Evolutionary conservation across 2,888 invertebrate genomes (phyloP).

Genomic region (Omphaloscelis lunosa): DNA sequence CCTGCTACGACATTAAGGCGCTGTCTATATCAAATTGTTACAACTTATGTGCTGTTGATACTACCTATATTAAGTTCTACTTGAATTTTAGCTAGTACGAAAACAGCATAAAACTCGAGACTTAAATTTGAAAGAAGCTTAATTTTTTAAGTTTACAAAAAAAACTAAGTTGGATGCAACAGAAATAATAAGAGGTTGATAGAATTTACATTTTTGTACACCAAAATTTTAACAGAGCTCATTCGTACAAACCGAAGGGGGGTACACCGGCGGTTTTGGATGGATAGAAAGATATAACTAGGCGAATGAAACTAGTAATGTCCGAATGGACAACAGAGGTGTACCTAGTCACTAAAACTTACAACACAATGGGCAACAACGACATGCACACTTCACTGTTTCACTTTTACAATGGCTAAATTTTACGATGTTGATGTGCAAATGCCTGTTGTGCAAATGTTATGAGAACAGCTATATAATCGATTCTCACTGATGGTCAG

Average conservation of each 20-base stretch:
- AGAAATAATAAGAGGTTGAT: background rate
- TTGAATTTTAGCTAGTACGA: background rate
- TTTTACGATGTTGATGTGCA: conserved; percentile 24
- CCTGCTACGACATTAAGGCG: background rate
- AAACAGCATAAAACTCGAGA: background rate
- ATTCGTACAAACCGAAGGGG: background rate
- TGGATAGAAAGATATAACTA: background rate
- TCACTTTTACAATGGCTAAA: conserved; percentile 46
- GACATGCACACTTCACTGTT: conserved; percentile 15
- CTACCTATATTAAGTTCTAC: background rate
- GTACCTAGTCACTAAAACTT: background rate
- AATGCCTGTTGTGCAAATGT: conserved; percentile 32
- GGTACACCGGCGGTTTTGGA: no score
- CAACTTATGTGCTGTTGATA: background rate
- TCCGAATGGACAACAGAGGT: background rate
- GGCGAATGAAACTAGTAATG: background rate
- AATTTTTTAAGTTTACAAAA: background rate
- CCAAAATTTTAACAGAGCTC: background rate
- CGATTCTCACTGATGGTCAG: conserved; percentile 34
- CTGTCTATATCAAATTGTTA: background rate
- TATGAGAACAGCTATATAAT: conserved; percentile 45
- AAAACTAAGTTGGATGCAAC: background rate
- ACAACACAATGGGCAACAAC: background rate
- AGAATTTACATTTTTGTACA: background rate
- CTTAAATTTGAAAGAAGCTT: background rate